phyloP scores from a whole-genome alignment of 1,140 invertebrate species.

The Sarcophaga peregrina region DNA sequence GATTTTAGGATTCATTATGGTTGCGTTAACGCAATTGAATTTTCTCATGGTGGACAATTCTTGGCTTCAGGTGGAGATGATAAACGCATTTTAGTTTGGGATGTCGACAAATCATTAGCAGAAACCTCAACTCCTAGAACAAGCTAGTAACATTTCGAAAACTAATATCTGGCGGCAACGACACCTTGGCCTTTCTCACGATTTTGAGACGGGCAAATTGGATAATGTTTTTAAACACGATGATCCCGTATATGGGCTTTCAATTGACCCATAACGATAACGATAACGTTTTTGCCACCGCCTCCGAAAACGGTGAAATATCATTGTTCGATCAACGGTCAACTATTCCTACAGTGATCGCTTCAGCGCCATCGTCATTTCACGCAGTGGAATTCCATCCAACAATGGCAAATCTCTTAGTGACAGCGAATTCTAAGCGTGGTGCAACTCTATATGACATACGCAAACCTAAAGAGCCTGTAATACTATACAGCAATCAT shows the following conservation, averaged over 20 bases:
- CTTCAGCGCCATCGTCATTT: constrained; percentile 79
- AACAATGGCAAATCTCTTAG: constrained; percentile 80
- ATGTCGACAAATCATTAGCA: constrained; percentile 80
- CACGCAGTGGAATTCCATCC: constrained; percentile 94
- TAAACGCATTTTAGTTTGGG: constrained; percentile 88
- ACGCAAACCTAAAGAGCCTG: constrained; percentile 80
- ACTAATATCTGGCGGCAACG: constrained; percentile 94
- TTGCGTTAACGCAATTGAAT: constrained; percentile 97
- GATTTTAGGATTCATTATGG: constrained; percentile 93
- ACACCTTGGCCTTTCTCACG: constrained; percentile 92
- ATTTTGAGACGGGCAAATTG: constrained; percentile 76
- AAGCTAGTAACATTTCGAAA: constrained; percentile 91
- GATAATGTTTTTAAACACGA: constrained; percentile 85
- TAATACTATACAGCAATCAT: constrained; percentile 78
- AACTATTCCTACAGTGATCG: constrained; percentile 71
- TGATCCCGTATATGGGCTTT: constrained; percentile 89
- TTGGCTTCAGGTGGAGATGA: constrained; percentile 94
- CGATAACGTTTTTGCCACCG: constrained; percentile 85
- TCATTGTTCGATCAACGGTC: constrained; percentile 79
- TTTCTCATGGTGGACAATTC: constrained; percentile 86
- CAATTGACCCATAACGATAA: constrained; percentile 87
- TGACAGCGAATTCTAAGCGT: constrained; percentile 89
- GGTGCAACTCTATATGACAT: constrained; percentile 91
- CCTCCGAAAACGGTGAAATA: constrained; percentile 89
- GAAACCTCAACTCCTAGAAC: constrained; percentile 74